A percentile compares a stretch with the other conserved stretches of the same genome.
Evolutionary conservation across 2,797 vertebrate species (phyloP).

Genomic region (Squalus acanthias): DNA sequence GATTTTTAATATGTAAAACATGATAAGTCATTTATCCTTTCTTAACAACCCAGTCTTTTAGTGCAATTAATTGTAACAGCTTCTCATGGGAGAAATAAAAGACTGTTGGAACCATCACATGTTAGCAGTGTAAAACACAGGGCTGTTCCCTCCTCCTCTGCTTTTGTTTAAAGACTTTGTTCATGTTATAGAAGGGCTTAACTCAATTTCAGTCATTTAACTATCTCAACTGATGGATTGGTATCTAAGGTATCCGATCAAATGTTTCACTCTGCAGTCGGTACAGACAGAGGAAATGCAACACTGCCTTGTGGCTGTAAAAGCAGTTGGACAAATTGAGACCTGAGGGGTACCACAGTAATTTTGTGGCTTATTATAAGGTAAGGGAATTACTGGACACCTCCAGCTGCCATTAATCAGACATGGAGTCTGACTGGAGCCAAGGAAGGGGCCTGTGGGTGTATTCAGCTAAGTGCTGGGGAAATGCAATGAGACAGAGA

Average conservation of each 20-base stretch:
- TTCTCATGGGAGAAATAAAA: background rate
- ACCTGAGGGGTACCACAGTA: constrained; percentile 50
- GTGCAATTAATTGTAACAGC: background rate
- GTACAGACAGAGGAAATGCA: constrained; percentile 48
- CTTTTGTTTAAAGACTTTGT: background rate
- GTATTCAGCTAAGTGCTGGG: constrained; percentile 56
- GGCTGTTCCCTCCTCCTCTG: background rate
- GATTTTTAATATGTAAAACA: background rate
- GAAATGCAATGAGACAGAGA: constrained; percentile 70
- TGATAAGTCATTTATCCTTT: background rate
- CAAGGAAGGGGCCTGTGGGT: constrained; percentile 61
- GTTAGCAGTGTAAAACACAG: background rate
- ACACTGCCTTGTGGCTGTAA: constrained; percentile 44
- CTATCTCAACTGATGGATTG: constrained; percentile 6
- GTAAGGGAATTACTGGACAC: constrained; percentile 77
- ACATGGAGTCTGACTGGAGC: constrained; percentile 76
- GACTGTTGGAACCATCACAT: background rate
- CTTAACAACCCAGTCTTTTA: background rate
- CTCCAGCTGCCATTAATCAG: constrained; percentile 87
- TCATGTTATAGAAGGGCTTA: background rate
- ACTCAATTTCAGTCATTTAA: background rate
- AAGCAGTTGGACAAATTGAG: constrained; percentile 49
- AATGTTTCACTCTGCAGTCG: constrained; percentile 18
- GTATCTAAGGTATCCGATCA: constrained; percentile 4
- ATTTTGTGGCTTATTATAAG: constrained; percentile 69